Conservation (phyloP, 1,140 invertebrate species). For the Anagrus nilaparvatae region DNA sequence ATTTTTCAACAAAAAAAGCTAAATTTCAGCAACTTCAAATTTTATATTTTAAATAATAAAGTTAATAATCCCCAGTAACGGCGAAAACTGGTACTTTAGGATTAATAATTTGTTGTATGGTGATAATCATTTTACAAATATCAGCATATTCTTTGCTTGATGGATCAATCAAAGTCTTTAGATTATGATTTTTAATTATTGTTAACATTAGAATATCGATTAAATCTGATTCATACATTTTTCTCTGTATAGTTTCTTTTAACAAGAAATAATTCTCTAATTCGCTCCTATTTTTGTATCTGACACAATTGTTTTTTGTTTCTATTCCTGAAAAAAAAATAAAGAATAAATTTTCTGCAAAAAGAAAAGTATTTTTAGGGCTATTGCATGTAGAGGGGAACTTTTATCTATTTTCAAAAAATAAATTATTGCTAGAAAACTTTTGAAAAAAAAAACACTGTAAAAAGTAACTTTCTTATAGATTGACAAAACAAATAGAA, state of each 20-base stretch:
- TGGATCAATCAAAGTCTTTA: slow-evolving; percentile 17
- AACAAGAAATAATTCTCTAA: too few relatives aligned
- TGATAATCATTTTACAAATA: slow-evolving; percentile 29
- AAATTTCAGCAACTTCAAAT: background rate
- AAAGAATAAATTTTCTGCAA: too few relatives aligned
- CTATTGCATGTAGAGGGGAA: too few relatives aligned
- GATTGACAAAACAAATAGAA: too few relatives aligned
- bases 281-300: too few relatives aligned
- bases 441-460: too few relatives aligned
- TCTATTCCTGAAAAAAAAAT: too few relatives aligned
- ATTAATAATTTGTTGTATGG: slow-evolving; percentile 28
- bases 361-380: slow-evolving; percentile 7
- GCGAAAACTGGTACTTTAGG: slow-evolving; percentile 26
- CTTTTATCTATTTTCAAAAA: too few relatives aligned
- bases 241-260: slow-evolving; percentile 27
- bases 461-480: too few relatives aligned
- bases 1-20: background rate
- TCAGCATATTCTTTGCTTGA: slow-evolving; percentile 20
- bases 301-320: too few relatives aligned
- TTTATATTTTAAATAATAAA: slow-evolving; percentile 17
- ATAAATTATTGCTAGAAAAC: too few relatives aligned
- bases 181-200: slow-evolving; percentile 21
- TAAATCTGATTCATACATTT: slow-evolving; percentile 24
- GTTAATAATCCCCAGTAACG: background rate
- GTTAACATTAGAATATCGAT: slow-evolving; percentile 21